Base-by-base conservation (phyloP, 2,113 vertebrate genomes). In the Dromas ardeola region DNA sequence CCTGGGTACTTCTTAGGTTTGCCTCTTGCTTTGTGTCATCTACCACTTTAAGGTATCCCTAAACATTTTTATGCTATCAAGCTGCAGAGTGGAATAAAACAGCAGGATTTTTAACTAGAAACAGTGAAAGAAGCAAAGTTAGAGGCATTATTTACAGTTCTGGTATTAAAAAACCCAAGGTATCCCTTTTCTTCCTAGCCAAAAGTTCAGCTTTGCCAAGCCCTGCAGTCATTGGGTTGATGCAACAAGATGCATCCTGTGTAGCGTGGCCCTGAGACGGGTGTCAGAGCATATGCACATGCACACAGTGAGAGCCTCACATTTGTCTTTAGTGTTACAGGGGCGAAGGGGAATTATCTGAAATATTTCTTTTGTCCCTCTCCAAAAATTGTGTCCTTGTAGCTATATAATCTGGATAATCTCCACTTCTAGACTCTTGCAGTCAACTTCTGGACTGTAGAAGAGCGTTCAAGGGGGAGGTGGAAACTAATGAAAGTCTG, bases 401-500 rank as follows among this genome's bases (percentile, higher is more conserved):
- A 94, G 76, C 82, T 49, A 3, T 73, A 43, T 63, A 65, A 96
- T 53, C 10, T 83, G 82, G 86, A 94, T 94, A 93, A 91, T 27
- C 34, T 93, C 66, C 43, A 83, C 95, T 97, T 97, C 96, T 96
- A 97, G 93, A 63, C 5, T 67, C 82, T 88, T 88, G 62, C 87
- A 92, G 26, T 13, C 59, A 90, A 93, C 52, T 98, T 97, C 94
- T 78, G 91, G 94, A 93, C 73, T 84, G 34, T 77, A 95, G 97
- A 88, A 74, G 91, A 97, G 95, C 91, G 93, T 98, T 98, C 95
- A 97, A 90, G 66, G 58, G 97, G 94, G 94, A 98, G 84, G 82
- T 73, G 73, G 88, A 98, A 98, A 95, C 94, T 98, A 98, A 98
- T 98, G 96, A 98, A 98, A 97, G 50, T 86, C 97, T 94, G 96